A percentile compares a stretch with the other conserved stretches of the same genome.
Conservation (phyloP, 1,140 invertebrate species). For the Bombus huntii region DNA sequence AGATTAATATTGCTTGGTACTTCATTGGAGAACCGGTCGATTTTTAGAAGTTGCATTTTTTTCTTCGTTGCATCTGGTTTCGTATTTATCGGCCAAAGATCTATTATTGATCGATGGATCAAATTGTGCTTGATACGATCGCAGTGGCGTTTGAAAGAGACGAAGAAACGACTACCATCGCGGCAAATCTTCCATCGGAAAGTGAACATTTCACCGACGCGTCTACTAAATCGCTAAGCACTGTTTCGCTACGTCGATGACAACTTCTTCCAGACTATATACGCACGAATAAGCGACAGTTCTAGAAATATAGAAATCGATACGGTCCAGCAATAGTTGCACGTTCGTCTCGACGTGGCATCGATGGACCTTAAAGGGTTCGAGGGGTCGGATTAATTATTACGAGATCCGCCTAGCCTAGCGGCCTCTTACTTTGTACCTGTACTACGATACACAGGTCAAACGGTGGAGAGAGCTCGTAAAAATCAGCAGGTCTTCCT, state of each 20-base stretch:
- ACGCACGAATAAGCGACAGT: rapidly evolving
- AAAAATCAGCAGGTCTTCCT: constrained; percentile 31
- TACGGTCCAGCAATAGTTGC: no score
- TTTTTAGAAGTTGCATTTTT: not conserved
- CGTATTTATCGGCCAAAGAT: not conserved
- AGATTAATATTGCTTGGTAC: not conserved
- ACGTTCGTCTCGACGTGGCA: not conserved
- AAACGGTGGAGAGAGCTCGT: constrained; percentile 26
- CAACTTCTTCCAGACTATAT: no score
- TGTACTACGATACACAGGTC: constrained; percentile 6
- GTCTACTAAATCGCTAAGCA: no score
- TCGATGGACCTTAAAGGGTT: not conserved
- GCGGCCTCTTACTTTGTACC: constrained; percentile 42
- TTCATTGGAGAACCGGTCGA: not conserved
- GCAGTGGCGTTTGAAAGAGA: no score
- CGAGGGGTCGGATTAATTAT: constrained; percentile 32
- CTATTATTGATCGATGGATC: no score
- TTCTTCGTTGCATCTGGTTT: no score
- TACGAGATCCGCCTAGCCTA: not conserved
- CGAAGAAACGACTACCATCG: no score
- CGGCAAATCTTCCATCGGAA: no score
- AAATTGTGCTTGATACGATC: no score
- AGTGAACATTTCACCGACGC: no score
- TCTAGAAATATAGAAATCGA: no score
- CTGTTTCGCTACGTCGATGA: no score